Conservation (phyloP, 2,888 invertebrate species). For the Villa cingulata region DNA sequence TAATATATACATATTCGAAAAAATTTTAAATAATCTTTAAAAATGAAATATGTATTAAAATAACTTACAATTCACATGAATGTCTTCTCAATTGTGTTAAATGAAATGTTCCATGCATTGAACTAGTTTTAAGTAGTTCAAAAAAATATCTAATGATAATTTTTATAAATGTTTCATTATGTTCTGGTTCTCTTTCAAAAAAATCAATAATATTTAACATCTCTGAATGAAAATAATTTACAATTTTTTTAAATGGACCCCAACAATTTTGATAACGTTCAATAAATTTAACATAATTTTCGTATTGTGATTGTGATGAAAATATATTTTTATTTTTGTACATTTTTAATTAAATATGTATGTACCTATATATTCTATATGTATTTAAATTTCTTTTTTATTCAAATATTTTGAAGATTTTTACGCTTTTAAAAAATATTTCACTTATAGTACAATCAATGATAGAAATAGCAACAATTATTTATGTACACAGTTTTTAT, state of each 20-base stretch:
- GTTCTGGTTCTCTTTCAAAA: not conserved
- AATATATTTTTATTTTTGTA: not conserved
- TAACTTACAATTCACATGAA: slow-evolving; percentile 9
- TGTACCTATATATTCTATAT: no score
- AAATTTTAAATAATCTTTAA: no score
- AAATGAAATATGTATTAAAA: not conserved
- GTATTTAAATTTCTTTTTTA: no score
- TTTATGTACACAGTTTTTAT: no score
- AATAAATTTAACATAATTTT: slow-evolving; percentile 9
- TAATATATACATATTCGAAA: not conserved
- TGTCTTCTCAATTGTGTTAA: slow-evolving; percentile 5
- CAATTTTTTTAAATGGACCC: not conserved
- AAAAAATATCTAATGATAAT: slow-evolving; percentile 5
- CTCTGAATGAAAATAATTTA: slow-evolving; percentile 5
- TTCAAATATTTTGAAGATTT: no score
- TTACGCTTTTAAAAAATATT: no score
- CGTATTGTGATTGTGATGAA: not conserved
- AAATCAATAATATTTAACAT: slow-evolving; percentile 5
- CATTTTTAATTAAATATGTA: no score
- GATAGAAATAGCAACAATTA: no score
- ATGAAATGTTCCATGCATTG: slow-evolving; percentile 10
- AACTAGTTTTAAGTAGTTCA: slow-evolving; percentile 5
- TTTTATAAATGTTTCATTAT: not conserved
- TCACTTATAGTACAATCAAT: no score
- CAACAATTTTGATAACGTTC: slow-evolving; percentile 5